Percentiles rank a stretch among this genome's conserved stretches.
Conservation (phyloP, 2,113 vertebrate species). For the Apteryx mantelli region DNA sequence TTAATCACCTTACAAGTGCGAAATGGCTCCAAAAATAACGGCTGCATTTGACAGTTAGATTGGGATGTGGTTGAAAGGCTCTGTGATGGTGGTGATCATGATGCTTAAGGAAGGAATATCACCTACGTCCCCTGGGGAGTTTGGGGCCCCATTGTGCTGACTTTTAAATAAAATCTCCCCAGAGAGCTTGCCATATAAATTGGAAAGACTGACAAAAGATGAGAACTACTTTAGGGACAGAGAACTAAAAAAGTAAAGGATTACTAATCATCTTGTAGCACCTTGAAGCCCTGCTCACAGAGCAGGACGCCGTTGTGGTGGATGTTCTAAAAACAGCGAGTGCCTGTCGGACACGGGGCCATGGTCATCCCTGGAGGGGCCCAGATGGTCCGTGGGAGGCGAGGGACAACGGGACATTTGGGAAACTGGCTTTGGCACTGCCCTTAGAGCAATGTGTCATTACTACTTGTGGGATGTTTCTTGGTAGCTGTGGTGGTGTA, state of each 20-base stretch:
- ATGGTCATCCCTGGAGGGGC: too few species aligned
- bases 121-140: not conserved
- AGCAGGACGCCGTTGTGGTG: rapidly evolving
- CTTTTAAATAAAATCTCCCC: not conserved
- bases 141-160: not conserved
- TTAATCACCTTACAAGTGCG: not conserved
- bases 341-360: rapidly evolving
- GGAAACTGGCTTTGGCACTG: not conserved
- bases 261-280: not conserved
- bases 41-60: not conserved
- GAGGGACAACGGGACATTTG: not conserved
- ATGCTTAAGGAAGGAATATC: not conserved
- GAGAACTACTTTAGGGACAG: not conserved
- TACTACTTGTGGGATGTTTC: not conserved
- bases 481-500: not conserved
- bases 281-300: rapidly evolving
- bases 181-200: not conserved
- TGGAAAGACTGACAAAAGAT: not conserved
- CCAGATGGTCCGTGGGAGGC: not conserved
- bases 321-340: not conserved
- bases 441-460: not conserved
- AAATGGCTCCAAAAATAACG: not conserved
- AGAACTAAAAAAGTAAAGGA: not conserved
- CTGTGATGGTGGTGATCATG: not conserved
- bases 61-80: not conserved